These are phyloP conservation scores for Ennomos fuscantarius DNA, from an alignment of 2,888 invertebrate genomes.

Conservation along the genomic window DNA sequence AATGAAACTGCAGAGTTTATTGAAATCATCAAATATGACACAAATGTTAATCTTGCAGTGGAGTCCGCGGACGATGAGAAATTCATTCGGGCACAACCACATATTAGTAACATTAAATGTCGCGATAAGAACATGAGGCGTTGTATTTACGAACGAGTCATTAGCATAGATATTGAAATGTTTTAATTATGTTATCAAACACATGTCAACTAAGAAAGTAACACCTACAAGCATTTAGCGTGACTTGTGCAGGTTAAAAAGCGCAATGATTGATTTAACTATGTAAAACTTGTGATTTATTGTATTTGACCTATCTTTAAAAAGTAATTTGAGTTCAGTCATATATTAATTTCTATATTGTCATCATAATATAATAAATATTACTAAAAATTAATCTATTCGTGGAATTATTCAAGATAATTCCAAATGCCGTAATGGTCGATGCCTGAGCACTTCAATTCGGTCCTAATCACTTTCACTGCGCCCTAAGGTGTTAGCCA, in stretches of 20 bases:
- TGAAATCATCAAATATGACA: slow-evolving; percentile 37
- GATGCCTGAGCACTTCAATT: slow-evolving; percentile 10
- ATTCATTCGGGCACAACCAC: slow-evolving; percentile 48
- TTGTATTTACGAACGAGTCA: slow-evolving; percentile 37
- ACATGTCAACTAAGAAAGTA: slow-evolving; percentile 18
- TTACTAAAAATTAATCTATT: slow-evolving; percentile 2
- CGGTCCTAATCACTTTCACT: slow-evolving; percentile 65
- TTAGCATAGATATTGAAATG: slow-evolving; percentile 37
- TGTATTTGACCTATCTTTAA: too few species aligned
- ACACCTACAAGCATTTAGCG: slow-evolving; percentile 1
- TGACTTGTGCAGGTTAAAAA: slow-evolving; percentile 6
- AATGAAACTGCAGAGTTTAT: slow-evolving; percentile 42
- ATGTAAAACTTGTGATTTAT: too few species aligned
- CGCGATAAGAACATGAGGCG: slow-evolving; percentile 46
- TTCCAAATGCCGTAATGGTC: neutral
- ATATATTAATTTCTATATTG: too few species aligned
- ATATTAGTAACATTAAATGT: slow-evolving; percentile 46
- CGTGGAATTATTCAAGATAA: neutral
- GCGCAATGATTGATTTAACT: neutral
- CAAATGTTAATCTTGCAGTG: slow-evolving; percentile 29
- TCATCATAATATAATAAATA: too few species aligned
- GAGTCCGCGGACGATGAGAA: slow-evolving; percentile 35
- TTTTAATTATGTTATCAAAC: slow-evolving; percentile 33
- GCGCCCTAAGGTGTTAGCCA: slow-evolving; percentile 63
- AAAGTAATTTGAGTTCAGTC: neutral